Evolutionary conservation across 64 coral and sea anemone genomes (phyloP), one percentile per base, ranked within the genome.

Genomic region (Montipora efflorescens): DNA sequence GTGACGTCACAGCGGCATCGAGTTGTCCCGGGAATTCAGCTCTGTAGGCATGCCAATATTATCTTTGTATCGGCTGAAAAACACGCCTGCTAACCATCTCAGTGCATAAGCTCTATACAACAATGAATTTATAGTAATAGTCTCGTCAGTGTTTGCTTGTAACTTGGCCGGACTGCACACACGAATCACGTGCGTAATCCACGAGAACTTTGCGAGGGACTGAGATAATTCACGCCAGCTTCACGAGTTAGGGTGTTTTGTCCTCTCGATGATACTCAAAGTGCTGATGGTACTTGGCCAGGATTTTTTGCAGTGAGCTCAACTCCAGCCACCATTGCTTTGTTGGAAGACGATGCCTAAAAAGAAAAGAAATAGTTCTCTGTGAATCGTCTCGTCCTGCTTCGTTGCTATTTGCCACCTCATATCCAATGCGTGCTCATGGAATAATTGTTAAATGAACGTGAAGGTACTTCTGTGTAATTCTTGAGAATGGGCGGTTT

Each of bases 271-370:
- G 89, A 36, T 96, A 99, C 22, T 94, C 84, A 14, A 84, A 70
- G 13, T 84, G 61, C 1, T 93, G 92, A 46, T 95, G 76, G 59
- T 99, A 93, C 72, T 92, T 99, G 48, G 97, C 97, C 36, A 99
- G 67, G 64, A 99, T 99, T 64, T 95, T 91, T 73, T 96, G 91
- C 10, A 99, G 89, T 1, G 89, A 87, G 14, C 95, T 79, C 36
- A 99, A 61, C 19, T 94, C 83, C 10, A 96, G 67, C 97, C 97
- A 99, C 97, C 97, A 99, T 10, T 99, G 97, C 1, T 94, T 74
- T 45, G 68, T 91, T 48, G 97, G 97, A 45, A 99, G 58, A 21
- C 97, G 97, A 79, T 96, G 97, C 51, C 97, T 99, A 6, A 12
- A 28, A 14, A 59, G 8, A 47, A 47, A 69, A 80, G 13, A 53